Evolutionary conservation across 2,797 vertebrate species (phyloP).

Genomic region (Anguilla marmorata): DNA sequence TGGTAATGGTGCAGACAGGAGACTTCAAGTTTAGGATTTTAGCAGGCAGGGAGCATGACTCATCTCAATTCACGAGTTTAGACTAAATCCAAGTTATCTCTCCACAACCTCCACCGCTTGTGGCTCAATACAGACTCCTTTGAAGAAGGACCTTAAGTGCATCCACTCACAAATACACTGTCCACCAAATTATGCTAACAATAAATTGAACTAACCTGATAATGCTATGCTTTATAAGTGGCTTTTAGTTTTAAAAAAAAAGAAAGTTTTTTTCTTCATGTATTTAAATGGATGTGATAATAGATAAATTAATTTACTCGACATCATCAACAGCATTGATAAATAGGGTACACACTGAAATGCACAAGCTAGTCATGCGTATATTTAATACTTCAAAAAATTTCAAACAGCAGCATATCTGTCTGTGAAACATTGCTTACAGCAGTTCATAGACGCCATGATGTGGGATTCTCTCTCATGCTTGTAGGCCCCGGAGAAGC

Average conservation of each 20-base stretch:
- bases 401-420: not conserved
- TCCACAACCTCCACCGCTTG: conserved; percentile 45
- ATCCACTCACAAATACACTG: conserved; percentile 42
- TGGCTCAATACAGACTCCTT: conserved; percentile 45
- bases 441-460: not conserved
- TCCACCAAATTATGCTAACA: conserved; percentile 45
- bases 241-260: conserved; percentile 51
- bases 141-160: conserved; percentile 35
- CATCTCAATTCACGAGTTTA: conserved; percentile 57
- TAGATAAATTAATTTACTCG: not conserved
- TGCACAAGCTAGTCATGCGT: not conserved
- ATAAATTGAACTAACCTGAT: conserved; percentile 59
- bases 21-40: conserved; percentile 56
- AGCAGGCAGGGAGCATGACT: conserved; percentile 41
- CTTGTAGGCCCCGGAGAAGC: not conserved
- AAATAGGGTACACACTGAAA: not conserved
- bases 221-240: conserved; percentile 65
- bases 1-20: conserved; percentile 50
- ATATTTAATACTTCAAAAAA: not conserved
- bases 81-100: conserved; percentile 60
- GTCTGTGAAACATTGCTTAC: not conserved
- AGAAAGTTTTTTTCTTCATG: not conserved
- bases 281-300: not conserved
- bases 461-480: not conserved
- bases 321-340: not conserved